Evolutionary conservation across 2,888 invertebrate species (phyloP).

Genomic region (Eudemis profundana): DNA sequence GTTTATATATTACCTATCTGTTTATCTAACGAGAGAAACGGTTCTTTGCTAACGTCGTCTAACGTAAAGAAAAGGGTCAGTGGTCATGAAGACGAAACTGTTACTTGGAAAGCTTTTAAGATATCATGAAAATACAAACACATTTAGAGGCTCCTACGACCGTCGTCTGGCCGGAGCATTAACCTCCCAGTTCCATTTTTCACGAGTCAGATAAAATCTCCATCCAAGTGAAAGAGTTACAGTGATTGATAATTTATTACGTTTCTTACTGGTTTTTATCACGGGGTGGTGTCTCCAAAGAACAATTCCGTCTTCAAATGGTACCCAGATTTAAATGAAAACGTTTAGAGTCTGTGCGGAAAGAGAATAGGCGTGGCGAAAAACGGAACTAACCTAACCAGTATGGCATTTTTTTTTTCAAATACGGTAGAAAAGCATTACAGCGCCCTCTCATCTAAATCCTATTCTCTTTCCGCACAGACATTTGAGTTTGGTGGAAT

Average conservation of each 20-base stretch:
- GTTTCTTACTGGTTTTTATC: conserved; percentile 33
- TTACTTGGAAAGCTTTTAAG: conserved; percentile 37
- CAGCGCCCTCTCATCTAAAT: too few species aligned
- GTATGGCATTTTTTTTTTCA: too few species aligned
- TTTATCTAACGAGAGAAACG: conserved; percentile 19
- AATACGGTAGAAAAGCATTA: too few species aligned
- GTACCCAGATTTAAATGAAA: not conserved
- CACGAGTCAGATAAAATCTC: conserved; percentile 41
- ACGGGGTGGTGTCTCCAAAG: conserved; percentile 10
- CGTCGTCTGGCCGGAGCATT: conserved; percentile 31
- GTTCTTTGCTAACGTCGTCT: conserved; percentile 3
- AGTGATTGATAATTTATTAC: conserved; percentile 37
- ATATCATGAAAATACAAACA: conserved; percentile 34
- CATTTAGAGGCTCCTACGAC: conserved; percentile 33
- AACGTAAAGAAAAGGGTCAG: conserved; percentile 26
- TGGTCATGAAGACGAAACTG: conserved; percentile 32
- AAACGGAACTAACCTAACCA: too few species aligned
- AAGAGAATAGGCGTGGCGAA: too few species aligned
- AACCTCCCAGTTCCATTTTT: conserved; percentile 38
- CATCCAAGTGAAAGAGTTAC: conserved; percentile 41
- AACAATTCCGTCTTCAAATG: conserved; percentile 12
- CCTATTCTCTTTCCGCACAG: too few species aligned
- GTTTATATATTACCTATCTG: conserved; percentile 1
- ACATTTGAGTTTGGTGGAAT: not conserved
- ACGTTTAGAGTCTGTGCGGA: not conserved